Percentiles rank a stretch among this genome's conserved stretches.
Conservation (phyloP, 2,888 invertebrate genomes). For the Zygothrica quintamaculata region DNA sequence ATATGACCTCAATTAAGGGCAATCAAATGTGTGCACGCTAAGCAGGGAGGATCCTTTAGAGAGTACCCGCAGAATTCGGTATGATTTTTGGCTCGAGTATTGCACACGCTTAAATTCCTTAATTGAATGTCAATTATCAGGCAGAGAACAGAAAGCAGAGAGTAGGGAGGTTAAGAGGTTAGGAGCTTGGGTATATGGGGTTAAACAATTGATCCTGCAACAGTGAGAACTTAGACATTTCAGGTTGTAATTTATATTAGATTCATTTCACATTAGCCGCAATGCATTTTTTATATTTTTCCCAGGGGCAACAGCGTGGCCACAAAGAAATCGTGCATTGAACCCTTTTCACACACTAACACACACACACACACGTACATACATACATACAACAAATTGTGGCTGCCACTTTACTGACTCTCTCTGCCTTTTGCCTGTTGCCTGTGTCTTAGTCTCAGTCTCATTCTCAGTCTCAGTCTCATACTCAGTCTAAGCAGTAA, state of each 20-base stretch:
- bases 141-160: not conserved
- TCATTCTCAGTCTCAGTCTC: slow-evolving; percentile 6
- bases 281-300: slow-evolving; percentile 61
- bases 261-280: slow-evolving; percentile 36
- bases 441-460: slow-evolving; percentile 1
- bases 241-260: slow-evolving; percentile 33
- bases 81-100: slow-evolving; percentile 27
- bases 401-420: slow-evolving; percentile 44
- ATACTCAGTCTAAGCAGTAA: slow-evolving; percentile 30
- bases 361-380: slow-evolving; percentile 33
- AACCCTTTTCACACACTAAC: slow-evolving; percentile 66
- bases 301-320: slow-evolving; percentile 48
- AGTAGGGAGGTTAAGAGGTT: slow-evolving; percentile 42
- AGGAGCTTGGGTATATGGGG: slow-evolving; percentile 20
- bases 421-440: slow-evolving; percentile 5
- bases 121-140: slow-evolving; percentile 50
- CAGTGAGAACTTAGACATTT: slow-evolving; percentile 23
- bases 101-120: slow-evolving; percentile 46
- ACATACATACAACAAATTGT: slow-evolving; percentile 17
- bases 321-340: slow-evolving; percentile 73
- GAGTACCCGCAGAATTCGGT: slow-evolving; percentile 64
- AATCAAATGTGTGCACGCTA: slow-evolving; percentile 44
- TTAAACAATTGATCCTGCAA: slow-evolving; percentile 56
- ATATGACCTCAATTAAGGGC: slow-evolving; percentile 69
- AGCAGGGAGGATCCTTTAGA: slow-evolving; percentile 45